Conservation (phyloP, 2,797 vertebrate genomes). For the Gallinago nigripennis region DNA sequence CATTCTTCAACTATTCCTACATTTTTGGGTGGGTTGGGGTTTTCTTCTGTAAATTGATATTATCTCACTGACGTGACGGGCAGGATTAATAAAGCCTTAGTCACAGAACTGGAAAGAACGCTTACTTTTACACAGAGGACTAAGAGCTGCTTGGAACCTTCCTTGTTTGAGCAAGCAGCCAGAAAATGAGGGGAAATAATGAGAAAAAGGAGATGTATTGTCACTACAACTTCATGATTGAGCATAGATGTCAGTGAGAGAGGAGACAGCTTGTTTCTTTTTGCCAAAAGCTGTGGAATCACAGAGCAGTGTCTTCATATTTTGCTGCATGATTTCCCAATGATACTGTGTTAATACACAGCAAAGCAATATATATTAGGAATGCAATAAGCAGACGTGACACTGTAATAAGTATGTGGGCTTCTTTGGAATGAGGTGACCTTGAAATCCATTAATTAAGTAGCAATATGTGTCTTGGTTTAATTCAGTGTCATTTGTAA, state of each 20-base stretch:
- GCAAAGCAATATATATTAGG: not conserved
- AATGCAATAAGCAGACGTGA: not conserved
- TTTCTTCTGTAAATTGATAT: not conserved
- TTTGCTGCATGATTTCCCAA: not conserved
- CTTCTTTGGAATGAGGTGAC: not conserved
- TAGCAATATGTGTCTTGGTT: not conserved
- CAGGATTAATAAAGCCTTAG: conserved; percentile 29
- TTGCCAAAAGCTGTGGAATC: conserved; percentile 31
- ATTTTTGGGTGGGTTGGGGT: not conserved
- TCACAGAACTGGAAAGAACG: not conserved
- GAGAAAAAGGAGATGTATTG: conserved; percentile 40
- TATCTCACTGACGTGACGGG: not conserved
- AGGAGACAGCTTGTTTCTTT: conserved; percentile 1
- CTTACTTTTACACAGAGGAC: conserved; percentile 6
- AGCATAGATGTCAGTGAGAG: not conserved
- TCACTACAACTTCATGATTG: conserved; percentile 16
- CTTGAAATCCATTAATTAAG: conserved; percentile 39
- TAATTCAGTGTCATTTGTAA: not conserved
- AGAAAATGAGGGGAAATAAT: conserved; percentile 38
- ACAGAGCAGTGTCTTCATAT: not conserved
- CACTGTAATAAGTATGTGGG: not conserved
- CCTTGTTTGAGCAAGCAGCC: conserved; percentile 23
- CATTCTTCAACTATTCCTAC: not conserved
- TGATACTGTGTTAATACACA: not conserved
- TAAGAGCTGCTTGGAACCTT: conserved; percentile 13